Base-by-base conservation (phyloP, 2,113 vertebrate genomes). In the Brachypodius melanocephalos region DNA sequence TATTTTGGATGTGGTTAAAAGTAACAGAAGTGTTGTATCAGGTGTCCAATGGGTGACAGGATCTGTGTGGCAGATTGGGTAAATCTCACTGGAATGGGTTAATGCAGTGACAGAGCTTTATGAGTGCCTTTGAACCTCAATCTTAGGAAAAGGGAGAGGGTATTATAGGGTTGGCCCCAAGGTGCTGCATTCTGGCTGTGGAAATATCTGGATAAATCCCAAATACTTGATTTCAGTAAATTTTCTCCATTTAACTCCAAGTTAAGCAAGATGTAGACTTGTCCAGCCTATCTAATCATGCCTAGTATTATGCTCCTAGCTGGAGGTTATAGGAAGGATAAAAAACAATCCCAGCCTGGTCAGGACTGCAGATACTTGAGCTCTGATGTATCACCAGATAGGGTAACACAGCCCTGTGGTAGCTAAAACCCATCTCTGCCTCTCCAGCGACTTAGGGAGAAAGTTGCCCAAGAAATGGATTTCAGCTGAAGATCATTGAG, bases 1-100 rank as follows among this genome's bases (percentile, higher is more conserved):
- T 82, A 48, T 66, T 96, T 88, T 86, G 66, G 49, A 42, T 85
- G 54, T 66, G 76, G 22, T 92, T 95, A 94, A 90, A 95, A 86
- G 8, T 71, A 75, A 63, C 19, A 32, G 43, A 52, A 90, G 15
- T 45, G 40, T 61, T 51, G 12, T 46, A 51, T 40, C 46, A 90
- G 54, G 29, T 79, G 58, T 65, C 71, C 75, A 22, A 29, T 69
- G 74, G 62, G 52, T 89, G 43, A 48, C 5, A 54, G 34, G 24
- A 40, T 61, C 31, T n/a, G 40, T 89, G 10, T 63, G 73, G 49
- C 72, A 76, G 32, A 34, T 14, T 8, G 78, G 67, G 38, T 75
- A 62, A 46, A 69, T 76, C 58, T 76, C 78, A 67, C 19, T 59
- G 59, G 24, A 66, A 40, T 8, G n/a, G n/a, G 34, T 68, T 82